These are phyloP conservation scores for Mnemiopsis leidyi DNA, from an alignment of 37 sponge, comb jelly and placozoan genomes.

Conservation along the genomic window DNA sequence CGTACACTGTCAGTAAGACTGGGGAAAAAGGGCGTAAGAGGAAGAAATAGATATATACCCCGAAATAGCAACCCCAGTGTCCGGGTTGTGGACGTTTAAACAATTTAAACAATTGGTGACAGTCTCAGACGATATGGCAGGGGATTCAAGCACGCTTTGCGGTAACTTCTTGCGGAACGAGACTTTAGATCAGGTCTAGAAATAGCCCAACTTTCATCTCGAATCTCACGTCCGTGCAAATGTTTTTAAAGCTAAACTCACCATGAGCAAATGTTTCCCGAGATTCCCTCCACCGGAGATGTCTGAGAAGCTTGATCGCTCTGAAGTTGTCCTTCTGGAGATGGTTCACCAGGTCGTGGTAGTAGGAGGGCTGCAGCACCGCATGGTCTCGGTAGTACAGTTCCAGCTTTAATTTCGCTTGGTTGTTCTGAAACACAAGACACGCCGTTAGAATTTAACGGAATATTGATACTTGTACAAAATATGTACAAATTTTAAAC, in stretches of 20 bases:
- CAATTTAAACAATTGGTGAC: not conserved
- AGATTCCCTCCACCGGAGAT: not conserved
- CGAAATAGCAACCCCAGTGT: no score
- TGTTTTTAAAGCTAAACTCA: no score
- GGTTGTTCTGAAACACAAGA: constrained; percentile 23
- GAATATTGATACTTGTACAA: not conserved
- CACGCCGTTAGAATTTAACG: not conserved
- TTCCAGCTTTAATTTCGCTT: constrained; percentile 32
- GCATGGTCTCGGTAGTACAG: constrained; percentile 51
- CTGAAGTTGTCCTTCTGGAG: constrained; percentile 8
- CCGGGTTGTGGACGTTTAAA: no score
- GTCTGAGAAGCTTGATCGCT: not conserved
- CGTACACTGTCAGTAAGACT: constrained; percentile 45
- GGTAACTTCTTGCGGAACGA: not conserved
- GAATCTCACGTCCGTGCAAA: no score
- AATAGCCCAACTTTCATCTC: not conserved
- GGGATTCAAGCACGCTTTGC: not conserved
- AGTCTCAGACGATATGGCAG: not conserved
- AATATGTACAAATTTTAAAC: not conserved
- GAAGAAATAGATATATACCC: no score
- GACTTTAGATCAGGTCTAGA: not conserved
- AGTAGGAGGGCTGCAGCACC: not conserved
- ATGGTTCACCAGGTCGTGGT: constrained; percentile 37
- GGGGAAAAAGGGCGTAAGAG: not conserved
- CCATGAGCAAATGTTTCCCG: constrained; percentile 30